Percentiles rank a stretch among this genome's conserved stretches.
Evolutionary conservation across 2,888 invertebrate genomes (phyloP).

Genomic region (Polyommatus icarus): DNA sequence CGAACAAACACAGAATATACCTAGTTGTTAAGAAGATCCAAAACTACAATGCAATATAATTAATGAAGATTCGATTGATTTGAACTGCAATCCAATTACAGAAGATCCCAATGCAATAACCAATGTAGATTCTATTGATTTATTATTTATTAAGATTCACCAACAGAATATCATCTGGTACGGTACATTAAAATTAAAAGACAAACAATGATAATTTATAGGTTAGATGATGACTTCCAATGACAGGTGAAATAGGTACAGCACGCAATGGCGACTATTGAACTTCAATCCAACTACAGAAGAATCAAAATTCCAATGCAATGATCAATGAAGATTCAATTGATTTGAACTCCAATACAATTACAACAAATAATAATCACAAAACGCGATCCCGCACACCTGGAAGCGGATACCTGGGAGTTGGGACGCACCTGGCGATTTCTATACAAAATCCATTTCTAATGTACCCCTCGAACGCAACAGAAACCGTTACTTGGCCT

Average conservation of each 20-base stretch:
- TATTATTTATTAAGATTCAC: too few species aligned
- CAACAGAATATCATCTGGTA: too few species aligned
- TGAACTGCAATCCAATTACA: background rate
- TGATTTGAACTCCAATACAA: background rate
- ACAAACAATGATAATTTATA: too few species aligned
- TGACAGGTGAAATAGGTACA: too few species aligned
- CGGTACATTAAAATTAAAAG: too few species aligned
- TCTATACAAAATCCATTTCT: slow-evolving; percentile 14
- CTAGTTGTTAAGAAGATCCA: too few species aligned
- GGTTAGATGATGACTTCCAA: too few species aligned
- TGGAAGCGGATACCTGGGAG: slow-evolving; percentile 2
- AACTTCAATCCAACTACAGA: background rate
- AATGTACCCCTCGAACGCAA: slow-evolving; percentile 15
- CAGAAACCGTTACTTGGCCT: background rate
- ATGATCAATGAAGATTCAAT: background rate
- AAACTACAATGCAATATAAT: too few species aligned
- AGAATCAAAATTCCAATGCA: background rate
- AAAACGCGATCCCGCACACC: background rate
- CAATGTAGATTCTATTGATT: background rate
- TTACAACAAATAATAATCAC: background rate
- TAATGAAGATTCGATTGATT: background rate
- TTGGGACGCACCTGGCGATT: slow-evolving; percentile 5
- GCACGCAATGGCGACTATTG: background rate
- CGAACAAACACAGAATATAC: background rate
- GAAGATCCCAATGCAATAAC: too few species aligned